These are phyloP conservation scores for Neolamprologus hecqui DNA, from an alignment of 2,113 vertebrate species.

Conservation along the genomic window DNA sequence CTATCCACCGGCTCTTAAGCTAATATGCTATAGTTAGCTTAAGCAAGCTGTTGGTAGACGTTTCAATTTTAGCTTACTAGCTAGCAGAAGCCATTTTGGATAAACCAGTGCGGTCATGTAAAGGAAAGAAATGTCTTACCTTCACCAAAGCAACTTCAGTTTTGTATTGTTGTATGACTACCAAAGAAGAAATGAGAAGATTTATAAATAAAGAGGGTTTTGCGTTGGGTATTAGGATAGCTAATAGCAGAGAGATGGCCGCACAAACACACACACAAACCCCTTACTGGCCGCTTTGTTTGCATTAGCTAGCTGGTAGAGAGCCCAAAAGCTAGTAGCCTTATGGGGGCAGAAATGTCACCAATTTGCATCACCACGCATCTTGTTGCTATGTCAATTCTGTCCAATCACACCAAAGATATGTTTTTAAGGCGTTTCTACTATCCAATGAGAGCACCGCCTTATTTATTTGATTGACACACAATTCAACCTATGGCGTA, in stretches of 20 bases:
- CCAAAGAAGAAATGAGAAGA: slow-evolving; percentile 40
- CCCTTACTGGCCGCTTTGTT: slow-evolving; percentile 1
- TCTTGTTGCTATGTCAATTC: slow-evolving; percentile 38
- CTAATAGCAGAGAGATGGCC: neutral
- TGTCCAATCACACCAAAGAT: slow-evolving; percentile 31
- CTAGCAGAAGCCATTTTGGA: slow-evolving; percentile 72
- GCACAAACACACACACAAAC: slow-evolving; percentile 20
- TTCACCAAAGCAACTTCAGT: slow-evolving; percentile 72
- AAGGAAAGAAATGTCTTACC: slow-evolving; percentile 56
- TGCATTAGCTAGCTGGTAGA: slow-evolving; percentile 15
- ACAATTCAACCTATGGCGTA: slow-evolving; percentile 23
- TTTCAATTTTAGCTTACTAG: neutral
- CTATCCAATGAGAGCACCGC: slow-evolving; percentile 15
- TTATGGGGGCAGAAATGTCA: neutral
- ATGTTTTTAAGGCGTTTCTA: neutral
- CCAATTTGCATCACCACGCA: slow-evolving; percentile 19
- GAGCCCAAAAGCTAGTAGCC: neutral
- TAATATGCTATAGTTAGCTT: slow-evolving; percentile 13
- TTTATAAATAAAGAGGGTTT: neutral
- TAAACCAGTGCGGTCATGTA: slow-evolving; percentile 27
- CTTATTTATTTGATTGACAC: slow-evolving; percentile 34
- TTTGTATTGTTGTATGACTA: slow-evolving; percentile 48
- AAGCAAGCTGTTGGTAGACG: neutral
- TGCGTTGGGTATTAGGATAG: neutral
- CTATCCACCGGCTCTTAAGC: slow-evolving; percentile 7